These are phyloP conservation scores for Chamaea fasciata DNA, from an alignment of 2,113 vertebrate species.

Conservation along the genomic window DNA sequence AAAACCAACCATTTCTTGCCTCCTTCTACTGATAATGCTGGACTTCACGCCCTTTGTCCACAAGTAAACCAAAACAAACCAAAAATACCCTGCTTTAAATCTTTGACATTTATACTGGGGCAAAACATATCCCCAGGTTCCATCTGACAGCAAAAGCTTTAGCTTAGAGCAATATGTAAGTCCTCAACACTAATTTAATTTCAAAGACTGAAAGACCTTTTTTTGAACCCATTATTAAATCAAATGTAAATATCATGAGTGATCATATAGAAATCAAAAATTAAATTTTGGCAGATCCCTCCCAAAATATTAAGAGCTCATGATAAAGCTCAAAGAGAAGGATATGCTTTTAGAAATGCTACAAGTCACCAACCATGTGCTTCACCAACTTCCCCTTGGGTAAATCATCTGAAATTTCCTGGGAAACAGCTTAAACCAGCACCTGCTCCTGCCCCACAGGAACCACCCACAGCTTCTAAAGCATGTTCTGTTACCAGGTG, in stretches of 20 bases:
- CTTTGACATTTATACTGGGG: neutral
- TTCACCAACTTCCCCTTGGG: neutral
- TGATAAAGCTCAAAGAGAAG: neutral
- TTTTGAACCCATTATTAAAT: neutral
- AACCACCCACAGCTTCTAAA: neutral
- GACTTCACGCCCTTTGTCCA: neutral
- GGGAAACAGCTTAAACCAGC: neutral
- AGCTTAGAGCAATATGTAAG: neutral
- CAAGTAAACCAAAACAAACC: neutral
- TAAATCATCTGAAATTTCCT: neutral
- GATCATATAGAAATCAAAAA: neutral
- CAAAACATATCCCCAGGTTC: neutral
- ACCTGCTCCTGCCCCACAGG: neutral
- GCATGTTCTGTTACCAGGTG: neutral
- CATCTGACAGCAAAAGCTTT: neutral
- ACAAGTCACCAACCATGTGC: neutral
- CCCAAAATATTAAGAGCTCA: neutral
- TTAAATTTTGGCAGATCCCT: neutral
- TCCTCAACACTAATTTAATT: neutral
- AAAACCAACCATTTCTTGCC: neutral
- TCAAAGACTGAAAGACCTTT: neutral
- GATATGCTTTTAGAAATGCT: neutral
- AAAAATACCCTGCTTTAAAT: constrained; percentile 4
- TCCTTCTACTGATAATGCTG: neutral
- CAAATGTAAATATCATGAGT: neutral